These are phyloP conservation scores for Ictalurus furcatus DNA, from an alignment of 2,113 vertebrate species.

Conservation along the genomic window DNA sequence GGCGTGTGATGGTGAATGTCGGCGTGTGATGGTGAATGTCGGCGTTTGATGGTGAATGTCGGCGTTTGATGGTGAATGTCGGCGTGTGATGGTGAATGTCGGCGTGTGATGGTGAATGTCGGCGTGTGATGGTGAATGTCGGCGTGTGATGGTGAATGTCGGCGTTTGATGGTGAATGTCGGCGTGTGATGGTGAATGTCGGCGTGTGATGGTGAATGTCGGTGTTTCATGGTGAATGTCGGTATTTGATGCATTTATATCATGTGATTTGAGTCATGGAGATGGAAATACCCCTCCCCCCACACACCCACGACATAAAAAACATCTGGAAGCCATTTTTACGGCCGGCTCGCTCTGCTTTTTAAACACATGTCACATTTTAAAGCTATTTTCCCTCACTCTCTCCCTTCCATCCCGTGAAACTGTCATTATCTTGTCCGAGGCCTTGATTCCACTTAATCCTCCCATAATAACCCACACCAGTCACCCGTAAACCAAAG, in stretches of 20 bases:
- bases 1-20: not conserved
- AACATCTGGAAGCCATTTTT: constrained; percentile 63
- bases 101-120: too few species aligned
- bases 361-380: constrained; percentile 31
- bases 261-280: not conserved
- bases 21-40: not conserved
- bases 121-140: too few species aligned
- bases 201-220: too few species aligned
- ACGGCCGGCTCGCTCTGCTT: constrained; percentile 11
- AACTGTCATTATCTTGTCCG: constrained; percentile 62
- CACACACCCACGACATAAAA: not conserved
- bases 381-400: constrained; percentile 31
- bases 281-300: not conserved
- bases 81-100: too few species aligned
- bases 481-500: constrained; percentile 24
- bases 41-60: not conserved
- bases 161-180: too few species aligned
- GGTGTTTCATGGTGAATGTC: too few species aligned
- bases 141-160: too few species aligned
- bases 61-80: too few species aligned
- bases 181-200: too few species aligned
- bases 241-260: too few species aligned
- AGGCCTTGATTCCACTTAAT: constrained; percentile 58
- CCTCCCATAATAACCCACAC: constrained; percentile 59
- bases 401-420: constrained; percentile 47